Base-by-base conservation (phyloP, 2,797 vertebrate genomes). In the Gallinago solitaria region DNA sequence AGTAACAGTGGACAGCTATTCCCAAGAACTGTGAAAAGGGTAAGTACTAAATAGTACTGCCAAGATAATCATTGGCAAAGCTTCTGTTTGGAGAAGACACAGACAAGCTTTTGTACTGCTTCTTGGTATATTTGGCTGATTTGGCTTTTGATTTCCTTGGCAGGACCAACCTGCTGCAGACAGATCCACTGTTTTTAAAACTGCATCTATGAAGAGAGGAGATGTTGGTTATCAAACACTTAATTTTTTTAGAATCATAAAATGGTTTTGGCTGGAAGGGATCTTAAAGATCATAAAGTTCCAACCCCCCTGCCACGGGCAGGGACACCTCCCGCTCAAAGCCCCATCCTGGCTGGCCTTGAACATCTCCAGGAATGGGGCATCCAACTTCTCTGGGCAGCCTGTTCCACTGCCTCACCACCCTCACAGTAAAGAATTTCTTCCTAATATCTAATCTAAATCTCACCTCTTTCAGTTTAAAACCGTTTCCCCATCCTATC, bases 81-180 rank as follows among this genome's bases (percentile, higher is more conserved):
- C 23, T 73, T 3, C n/a, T 65, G 9, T 11, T 37, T 47, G 71
- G 68, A 89, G 81, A 90, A 70, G 81, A 77, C 70, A 90, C 41
- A 93, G 75, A 68, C 64, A 50, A 85, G 57, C 71, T 90, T 92
- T 87, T 93, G 86, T 95, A 37, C 60, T 77, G 17, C 83, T 87
- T 35, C 80, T 90, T 2, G 2, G 70, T 88, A 9, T 90, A 41
- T 79, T 82, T 79, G 65, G 51, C 56, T 82, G 54, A 59, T 54
- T 45, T n/a, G 50, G 27, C 43, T 80, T 91, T 60, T 93, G 28
- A 45, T 91, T 95, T 92, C 45, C n/a, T 90, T 94, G 81, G 86
- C 88, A 94, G 63, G 68, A 71, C 81, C 30, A 71, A 59, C n/a
- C 57, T 75, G 33, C 68, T 93, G 63, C 69, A 80, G 78, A 83